Percentiles rank a stretch among this genome's conserved stretches.
These are phyloP conservation scores for Cydia strobilella DNA, from an alignment of 1,140 invertebrate genomes.

Conservation along the genomic window DNA sequence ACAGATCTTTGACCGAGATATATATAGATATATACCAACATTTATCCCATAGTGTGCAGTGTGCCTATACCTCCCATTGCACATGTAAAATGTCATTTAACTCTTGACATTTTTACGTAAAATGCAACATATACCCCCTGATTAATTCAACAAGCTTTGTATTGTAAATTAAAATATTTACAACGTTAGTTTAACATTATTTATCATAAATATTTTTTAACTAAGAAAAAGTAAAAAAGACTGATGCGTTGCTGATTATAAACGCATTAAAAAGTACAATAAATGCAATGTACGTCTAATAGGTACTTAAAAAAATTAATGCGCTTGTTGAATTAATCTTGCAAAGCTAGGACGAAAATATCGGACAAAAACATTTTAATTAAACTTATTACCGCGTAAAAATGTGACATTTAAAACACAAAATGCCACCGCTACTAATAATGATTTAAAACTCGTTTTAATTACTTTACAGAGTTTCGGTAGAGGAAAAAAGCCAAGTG, in stretches of 20 bases:
- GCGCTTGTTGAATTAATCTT: conserved; percentile 13
- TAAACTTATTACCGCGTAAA: too few relatives aligned
- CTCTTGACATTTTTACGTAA: conserved; percentile 3
- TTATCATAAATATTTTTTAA: background rate
- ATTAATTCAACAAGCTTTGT: conserved; percentile 22
- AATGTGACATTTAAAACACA: too few relatives aligned
- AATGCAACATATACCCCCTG: conserved; percentile 20
- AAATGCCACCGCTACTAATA: too few relatives aligned
- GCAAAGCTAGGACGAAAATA: conserved; percentile 21
- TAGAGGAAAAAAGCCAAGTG: too few relatives aligned
- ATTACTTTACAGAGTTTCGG: too few relatives aligned
- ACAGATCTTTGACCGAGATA: background rate
- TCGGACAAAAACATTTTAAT: background rate
- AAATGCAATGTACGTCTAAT: too few relatives aligned
- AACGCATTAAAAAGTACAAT: too few relatives aligned
- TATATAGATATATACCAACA: conserved; percentile 21
- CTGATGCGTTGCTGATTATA: background rate
- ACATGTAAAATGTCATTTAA: conserved; percentile 26
- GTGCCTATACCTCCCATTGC: conserved; percentile 20
- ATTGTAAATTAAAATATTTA: background rate
- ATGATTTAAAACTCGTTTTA: too few relatives aligned
- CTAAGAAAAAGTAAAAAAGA: too few relatives aligned
- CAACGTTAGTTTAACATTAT: background rate
- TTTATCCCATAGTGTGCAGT: conserved; percentile 23
- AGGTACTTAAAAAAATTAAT: background rate